Conservation (phyloP, 2,113 vertebrate species). For the Psittacus erithacus region DNA sequence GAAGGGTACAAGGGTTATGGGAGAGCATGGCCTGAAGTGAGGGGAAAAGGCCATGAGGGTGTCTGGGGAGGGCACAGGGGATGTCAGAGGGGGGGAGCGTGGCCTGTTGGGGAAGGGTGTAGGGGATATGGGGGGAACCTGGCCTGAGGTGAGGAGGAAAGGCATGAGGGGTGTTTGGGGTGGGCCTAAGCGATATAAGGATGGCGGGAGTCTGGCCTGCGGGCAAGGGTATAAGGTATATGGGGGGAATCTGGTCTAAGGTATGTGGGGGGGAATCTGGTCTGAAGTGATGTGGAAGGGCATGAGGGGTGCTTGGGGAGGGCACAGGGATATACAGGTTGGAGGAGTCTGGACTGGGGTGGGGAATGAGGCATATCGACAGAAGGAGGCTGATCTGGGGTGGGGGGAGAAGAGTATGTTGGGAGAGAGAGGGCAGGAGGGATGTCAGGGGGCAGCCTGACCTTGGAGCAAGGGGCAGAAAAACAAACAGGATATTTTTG, state of each 20-base stretch:
- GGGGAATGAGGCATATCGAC: rapidly evolving
- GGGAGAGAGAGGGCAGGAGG: background rate
- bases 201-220: too few species aligned
- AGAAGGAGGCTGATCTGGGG: background rate
- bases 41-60: too few species aligned
- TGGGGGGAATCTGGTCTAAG: background rate
- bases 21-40: background rate
- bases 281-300: background rate
- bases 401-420: background rate
- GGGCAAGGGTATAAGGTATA: too few species aligned
- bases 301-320: too few species aligned
- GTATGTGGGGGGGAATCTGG: too few species aligned
- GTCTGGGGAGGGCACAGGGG: background rate
- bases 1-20: too few species aligned
- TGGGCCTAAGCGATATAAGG: too few species aligned
- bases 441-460: background rate
- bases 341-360: background rate
- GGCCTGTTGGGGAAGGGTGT: background rate
- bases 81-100: background rate
- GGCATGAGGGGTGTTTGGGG: too few species aligned
- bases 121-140: background rate
- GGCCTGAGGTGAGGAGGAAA: background rate
- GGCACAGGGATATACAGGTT: background rate
- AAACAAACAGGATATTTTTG: background rate
- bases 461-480: background rate